Evolutionary conservation across 2,888 invertebrate species (phyloP), one percentile per base, ranked within the genome.

Genomic region (Horisme vitalbata): DNA sequence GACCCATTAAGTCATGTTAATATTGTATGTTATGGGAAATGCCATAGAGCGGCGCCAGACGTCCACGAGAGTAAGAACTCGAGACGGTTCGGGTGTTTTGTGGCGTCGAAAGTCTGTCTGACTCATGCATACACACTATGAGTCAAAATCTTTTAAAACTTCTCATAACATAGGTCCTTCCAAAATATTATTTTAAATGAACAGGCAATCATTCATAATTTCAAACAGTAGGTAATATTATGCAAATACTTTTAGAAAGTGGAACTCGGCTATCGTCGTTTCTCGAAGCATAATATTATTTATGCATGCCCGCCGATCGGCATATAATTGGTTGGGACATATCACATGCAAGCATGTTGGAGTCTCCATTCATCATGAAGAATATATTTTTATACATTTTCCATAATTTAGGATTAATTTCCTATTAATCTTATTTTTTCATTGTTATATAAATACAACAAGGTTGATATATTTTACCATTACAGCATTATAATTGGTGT

Each of bases 231-330:
- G n/a, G n/a, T n/a, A n/a, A n/a, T n/a, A 24, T 46, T 55, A 62
- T 45, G 51, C 55, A 57, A 54, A 62, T 58, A 10, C n/a, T 9
- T 10, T 11, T 34, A 68, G 65, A 68, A 63, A 70, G 71, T 67
- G 41, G 53, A 48, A 50, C 52, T 35, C 39, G 37, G 39, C 26
- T 23, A 33, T 55, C 56, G 54, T 56, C 41, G 31, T 21, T 32
- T 49, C 45, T 55, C 37, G 49, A 39, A 35, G 38, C 50, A 36
- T 37, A 30, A 27, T 58, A 6, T 18, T 18, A 18, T 36, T 45
- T 53, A 63, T 63, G 59, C 62, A 47, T 52, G 41, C 26, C 6
- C 2, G 23, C 33, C 46, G 41, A 59, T 57, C 37, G 43, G 57
- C 57, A 57, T 52, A 55, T 56, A 43, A 52, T 35, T 52, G 49